Percentiles rank a stretch among this genome's conserved stretches.
These are phyloP conservation scores for Colius striatus DNA, from an alignment of 2,113 vertebrate genomes.

Conservation along the genomic window DNA sequence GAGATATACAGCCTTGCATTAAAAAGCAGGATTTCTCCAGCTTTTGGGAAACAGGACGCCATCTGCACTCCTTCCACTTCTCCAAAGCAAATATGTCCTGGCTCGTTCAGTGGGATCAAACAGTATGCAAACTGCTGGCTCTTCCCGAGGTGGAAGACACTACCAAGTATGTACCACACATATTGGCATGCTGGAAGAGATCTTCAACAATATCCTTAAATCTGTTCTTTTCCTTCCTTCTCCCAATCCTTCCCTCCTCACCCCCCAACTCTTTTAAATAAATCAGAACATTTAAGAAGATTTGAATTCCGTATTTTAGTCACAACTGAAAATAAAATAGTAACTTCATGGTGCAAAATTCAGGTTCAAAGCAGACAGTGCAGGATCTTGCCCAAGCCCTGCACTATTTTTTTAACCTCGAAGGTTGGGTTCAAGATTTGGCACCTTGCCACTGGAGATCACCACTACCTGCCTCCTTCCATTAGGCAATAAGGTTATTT, in stretches of 20 bases:
- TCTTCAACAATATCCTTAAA: not conserved
- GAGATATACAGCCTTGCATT: not conserved
- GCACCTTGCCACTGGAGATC: not conserved
- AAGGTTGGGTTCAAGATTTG: not conserved
- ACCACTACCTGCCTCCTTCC: not conserved
- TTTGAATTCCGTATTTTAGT: not conserved
- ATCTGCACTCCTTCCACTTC: not conserved
- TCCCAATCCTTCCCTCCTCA: not conserved
- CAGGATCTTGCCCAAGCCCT: not conserved
- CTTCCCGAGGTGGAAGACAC: not conserved
- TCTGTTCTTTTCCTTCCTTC: not conserved
- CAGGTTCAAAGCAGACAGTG: not conserved
- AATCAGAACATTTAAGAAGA: not conserved
- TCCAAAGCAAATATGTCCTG: not conserved
- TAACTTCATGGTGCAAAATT: not conserved
- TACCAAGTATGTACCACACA: fast-evolving
- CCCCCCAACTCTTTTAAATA: not conserved
- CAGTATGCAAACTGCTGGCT: not conserved
- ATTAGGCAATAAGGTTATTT: not conserved
- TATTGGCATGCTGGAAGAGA: fast-evolving
- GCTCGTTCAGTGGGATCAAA: not conserved
- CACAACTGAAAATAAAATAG: not conserved
- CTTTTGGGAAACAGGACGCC: not conserved
- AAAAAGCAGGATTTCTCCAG: not conserved
- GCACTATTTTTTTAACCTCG: not conserved